These are phyloP conservation scores for Elanoides forficatus DNA, from an alignment of 2,113 vertebrate genomes.

Conservation along the genomic window DNA sequence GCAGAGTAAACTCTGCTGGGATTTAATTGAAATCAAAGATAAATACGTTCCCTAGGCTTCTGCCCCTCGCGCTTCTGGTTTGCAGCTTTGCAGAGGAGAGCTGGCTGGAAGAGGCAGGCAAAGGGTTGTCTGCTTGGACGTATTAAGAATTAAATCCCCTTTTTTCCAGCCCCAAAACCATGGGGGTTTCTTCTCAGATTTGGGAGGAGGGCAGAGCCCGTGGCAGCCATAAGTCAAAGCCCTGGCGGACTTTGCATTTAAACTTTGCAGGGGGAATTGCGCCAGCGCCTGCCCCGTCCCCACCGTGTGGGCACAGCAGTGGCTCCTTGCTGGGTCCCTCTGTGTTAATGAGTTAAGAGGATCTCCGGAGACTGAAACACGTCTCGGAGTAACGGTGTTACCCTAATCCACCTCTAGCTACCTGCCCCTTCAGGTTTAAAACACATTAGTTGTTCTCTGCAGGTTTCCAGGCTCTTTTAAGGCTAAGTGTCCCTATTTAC, in stretches of 20 bases:
- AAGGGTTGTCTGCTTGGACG: background rate
- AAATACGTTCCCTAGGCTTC: fast-evolving
- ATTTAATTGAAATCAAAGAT: background rate
- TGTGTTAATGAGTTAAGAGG: background rate
- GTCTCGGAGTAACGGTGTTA: fast-evolving
- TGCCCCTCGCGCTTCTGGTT: fast-evolving
- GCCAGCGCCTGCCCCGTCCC: too few relatives aligned
- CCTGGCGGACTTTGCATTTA: background rate
- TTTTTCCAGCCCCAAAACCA: background rate
- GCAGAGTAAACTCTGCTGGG: background rate
- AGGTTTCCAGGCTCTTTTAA: background rate
- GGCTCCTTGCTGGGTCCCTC: background rate
- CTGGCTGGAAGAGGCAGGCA: background rate
- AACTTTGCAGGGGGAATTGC: too few relatives aligned
- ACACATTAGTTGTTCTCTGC: fast-evolving
- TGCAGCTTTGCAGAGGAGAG: background rate
- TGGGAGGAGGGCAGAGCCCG: background rate
- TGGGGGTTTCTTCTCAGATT: fast-evolving
- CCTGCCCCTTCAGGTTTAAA: background rate
- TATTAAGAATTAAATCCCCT: background rate
- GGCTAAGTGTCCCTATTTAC: background rate
- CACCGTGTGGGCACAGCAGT: background rate
- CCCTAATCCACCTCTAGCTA: background rate
- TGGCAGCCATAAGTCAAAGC: background rate
- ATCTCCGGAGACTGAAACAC: background rate